A percentile compares a stretch with the other conserved stretches of the same genome.
Evolutionary conservation across 2,797 vertebrate genomes (phyloP).

Genomic region (Cyprinodon diabolis): DNA sequence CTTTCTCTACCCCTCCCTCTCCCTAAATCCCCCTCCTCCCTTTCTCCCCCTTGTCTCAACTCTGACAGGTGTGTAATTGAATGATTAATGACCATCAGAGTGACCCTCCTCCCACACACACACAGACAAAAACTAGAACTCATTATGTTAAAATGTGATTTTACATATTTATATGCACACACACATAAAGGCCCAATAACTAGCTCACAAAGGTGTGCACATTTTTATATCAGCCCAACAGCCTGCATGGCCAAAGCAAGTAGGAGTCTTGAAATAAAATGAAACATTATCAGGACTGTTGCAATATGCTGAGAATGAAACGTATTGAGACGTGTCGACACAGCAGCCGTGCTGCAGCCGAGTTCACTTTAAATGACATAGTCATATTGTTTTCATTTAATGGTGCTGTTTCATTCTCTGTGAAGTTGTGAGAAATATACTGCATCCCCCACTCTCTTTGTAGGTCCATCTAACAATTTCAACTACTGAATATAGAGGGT

Average conservation of each 20-base stretch:
- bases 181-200: constrained; percentile 42
- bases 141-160: constrained; percentile 54
- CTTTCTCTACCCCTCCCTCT: constrained; percentile 18
- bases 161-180: constrained; percentile 61
- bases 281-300: constrained; percentile 36
- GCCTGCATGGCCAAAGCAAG: constrained; percentile 50
- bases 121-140: constrained; percentile 33
- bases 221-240: constrained; percentile 49
- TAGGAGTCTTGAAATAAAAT: constrained; percentile 43
- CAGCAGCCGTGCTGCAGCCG: neutral
- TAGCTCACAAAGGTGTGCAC: constrained; percentile 30
- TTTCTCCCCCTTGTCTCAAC: constrained; percentile 75
- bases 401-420: neutral
- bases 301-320: constrained; percentile 11
- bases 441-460: neutral
- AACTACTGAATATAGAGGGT: neutral
- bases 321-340: constrained; percentile 1
- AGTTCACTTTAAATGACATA: neutral
- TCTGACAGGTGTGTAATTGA: constrained; percentile 87
- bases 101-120: constrained; percentile 35
- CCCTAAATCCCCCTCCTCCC: constrained; percentile 10
- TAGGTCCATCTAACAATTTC: neutral
- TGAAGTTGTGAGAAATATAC: constrained; percentile 1
- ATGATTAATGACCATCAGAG: constrained; percentile 81
- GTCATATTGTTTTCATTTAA: constrained; percentile 10